A percentile compares a stretch with the other conserved stretches of the same genome.
These are phyloP conservation scores for Adrianichthys oophorus DNA, from an alignment of 2,797 vertebrate genomes.

Conservation along the genomic window DNA sequence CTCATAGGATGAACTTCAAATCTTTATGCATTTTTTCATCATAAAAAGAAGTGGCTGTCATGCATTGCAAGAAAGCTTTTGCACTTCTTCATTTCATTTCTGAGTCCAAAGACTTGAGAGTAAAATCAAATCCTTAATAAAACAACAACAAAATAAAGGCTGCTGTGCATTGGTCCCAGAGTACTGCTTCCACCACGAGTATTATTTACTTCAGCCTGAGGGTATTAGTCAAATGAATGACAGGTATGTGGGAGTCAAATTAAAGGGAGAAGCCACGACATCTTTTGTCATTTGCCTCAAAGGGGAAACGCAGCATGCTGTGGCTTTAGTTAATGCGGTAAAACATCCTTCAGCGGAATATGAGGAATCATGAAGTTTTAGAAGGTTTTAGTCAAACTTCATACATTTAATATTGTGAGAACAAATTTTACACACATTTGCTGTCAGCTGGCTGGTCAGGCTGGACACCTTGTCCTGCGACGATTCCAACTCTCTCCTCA, in stretches of 20 bases:
- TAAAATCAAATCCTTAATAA: background rate
- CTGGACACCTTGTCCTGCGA: constrained; percentile 96
- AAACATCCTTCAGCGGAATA: constrained; percentile 6
- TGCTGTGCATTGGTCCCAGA: background rate
- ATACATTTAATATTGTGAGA: no score
- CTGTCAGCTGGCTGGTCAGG: constrained; percentile 90
- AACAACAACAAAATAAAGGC: background rate
- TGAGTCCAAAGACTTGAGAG: background rate
- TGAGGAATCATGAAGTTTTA: background rate
- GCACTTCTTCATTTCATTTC: background rate
- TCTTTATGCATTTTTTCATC: background rate
- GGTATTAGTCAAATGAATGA: constrained; percentile 33
- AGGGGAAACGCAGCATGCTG: constrained; percentile 19
- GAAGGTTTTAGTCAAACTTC: background rate
- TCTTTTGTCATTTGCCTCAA: constrained; percentile 11
- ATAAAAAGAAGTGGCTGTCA: background rate
- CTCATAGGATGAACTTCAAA: constrained; percentile 16
- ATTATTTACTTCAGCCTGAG: constrained; percentile 39
- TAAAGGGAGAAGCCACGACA: constrained; percentile 10
- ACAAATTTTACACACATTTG: constrained; percentile 82
- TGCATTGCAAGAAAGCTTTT: background rate
- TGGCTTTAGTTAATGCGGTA: constrained; percentile 2
- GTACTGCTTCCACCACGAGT: constrained; percentile 3
- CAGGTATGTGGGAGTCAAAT: constrained; percentile 26
- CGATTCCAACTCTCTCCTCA: constrained; percentile 92